phyloP scores from a whole-genome alignment of 2,888 invertebrate species.

The Microctonus hyperodae region DNA sequence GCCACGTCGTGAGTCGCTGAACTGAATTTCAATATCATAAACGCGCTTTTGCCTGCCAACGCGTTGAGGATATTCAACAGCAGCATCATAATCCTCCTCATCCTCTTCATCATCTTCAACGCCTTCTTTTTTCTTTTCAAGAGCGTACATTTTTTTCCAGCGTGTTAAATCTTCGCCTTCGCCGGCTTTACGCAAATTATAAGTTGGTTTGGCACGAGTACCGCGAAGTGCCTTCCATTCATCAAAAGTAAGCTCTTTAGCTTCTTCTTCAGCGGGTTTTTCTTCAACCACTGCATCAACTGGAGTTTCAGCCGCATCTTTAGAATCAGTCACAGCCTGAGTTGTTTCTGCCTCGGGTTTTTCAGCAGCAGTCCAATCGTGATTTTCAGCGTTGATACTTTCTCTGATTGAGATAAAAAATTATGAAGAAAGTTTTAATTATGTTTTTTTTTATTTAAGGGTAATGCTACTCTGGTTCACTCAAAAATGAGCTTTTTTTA shows the following conservation, averaged over 20 bases:
- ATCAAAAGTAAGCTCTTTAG: constrained; percentile 86
- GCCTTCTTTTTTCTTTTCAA: constrained; percentile 77
- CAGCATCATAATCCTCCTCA: constrained; percentile 74
- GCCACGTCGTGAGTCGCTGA: constrained; percentile 80
- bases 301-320: constrained; percentile 50
- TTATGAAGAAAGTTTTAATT: constrained; percentile 27
- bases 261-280: constrained; percentile 75
- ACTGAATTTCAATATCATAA: constrained; percentile 87
- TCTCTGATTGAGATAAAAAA: constrained; percentile 48
- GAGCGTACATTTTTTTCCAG: constrained; percentile 90
- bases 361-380: constrained; percentile 62
- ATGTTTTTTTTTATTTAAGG: no score
- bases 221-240: constrained; percentile 92
- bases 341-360: constrained; percentile 65
- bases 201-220: constrained; percentile 83
- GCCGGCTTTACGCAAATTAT: constrained; percentile 91
- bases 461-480: no score
- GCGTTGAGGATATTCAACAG: constrained; percentile 81
- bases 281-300: constrained; percentile 58
- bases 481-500: no score
- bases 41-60: constrained; percentile 87
- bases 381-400: constrained; percentile 57
- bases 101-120: constrained; percentile 73
- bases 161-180: constrained; percentile 91
- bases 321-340: constrained; percentile 45